Evolutionary conservation across 2,888 invertebrate genomes (phyloP), one percentile per base, ranked within the genome.

Genomic region (Megastigmus dorsalis): DNA sequence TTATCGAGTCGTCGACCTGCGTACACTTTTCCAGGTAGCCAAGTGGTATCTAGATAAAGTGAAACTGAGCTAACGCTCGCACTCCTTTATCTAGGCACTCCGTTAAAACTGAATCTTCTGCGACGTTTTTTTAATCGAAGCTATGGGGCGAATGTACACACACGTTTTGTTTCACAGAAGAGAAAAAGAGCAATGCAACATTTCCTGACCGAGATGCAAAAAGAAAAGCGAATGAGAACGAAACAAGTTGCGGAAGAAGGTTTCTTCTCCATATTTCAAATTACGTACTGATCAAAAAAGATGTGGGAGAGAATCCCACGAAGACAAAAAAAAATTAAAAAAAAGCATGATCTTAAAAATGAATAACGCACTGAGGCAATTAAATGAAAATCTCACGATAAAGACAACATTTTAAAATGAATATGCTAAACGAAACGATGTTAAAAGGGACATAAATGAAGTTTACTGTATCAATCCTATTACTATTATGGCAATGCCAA

Each of bases 1-100:
- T n/a, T n/a, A n/a, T 63, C 30, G 55, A 70, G 59, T 66, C 60
- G 70, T 70, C 70, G 70, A 66, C 38, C 36, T 67, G 62, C 67
- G 67, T 28, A 60, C 50, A 73, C 50, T 63, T 77, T 71, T 74
- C 69, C 75, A 75, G 65, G 70, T 70, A 70, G 66, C 33, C 13
- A 57, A 65, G 15, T 9, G 13, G 23, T 41, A 15, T 48, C 55
- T 10, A 20, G 5, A 43, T 3, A 20, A 48, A 48, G 9, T 60
- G 2, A 13, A 38, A 26, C 7, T 20, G n/a, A 7, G 9, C n/a
- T 43, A 15, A 15, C 13, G 20, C 13, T 43, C 5, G 9, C 15
- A n/a, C n/a, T n/a, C n/a, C n/a, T 30, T 43, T 36, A 36, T 48
- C n/a, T 36, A 23, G 20, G 36, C 43, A 41, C 15, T 13, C 10